Evolutionary conservation across 2,113 vertebrate genomes (phyloP).

Genomic region (Forbesichthys papilliferus): DNA sequence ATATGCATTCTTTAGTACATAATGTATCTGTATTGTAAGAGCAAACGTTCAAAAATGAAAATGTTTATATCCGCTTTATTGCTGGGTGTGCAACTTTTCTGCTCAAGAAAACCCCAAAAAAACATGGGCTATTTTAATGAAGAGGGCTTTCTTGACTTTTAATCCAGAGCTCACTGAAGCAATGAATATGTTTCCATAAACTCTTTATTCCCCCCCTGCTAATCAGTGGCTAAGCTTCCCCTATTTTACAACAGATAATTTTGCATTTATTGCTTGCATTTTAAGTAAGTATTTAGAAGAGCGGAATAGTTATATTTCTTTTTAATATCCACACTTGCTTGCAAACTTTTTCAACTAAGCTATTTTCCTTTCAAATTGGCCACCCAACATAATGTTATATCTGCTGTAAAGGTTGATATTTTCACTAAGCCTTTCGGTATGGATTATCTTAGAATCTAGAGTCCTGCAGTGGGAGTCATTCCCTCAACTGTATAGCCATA

Average conservation of each 20-base stretch:
- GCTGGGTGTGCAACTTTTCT: not conserved
- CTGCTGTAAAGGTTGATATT: too few species aligned
- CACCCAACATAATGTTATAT: too few species aligned
- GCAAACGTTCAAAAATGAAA: not conserved
- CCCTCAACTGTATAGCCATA: too few species aligned
- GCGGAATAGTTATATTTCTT: too few species aligned
- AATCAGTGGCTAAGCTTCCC: not conserved
- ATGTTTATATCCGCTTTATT: not conserved
- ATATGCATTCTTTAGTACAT: not conserved
- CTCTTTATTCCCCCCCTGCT: not conserved
- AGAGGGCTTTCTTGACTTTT: not conserved
- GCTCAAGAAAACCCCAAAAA: not conserved
- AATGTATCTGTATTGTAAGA: not conserved
- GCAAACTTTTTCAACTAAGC: too few species aligned
- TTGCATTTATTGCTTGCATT: not conserved
- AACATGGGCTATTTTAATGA: not conserved
- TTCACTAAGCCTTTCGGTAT: too few species aligned
- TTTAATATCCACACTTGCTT: not conserved
- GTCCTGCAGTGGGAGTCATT: too few species aligned
- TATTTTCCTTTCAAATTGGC: too few species aligned
- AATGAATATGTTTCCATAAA: constrained; percentile 4
- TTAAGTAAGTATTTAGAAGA: not conserved
- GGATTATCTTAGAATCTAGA: too few species aligned
- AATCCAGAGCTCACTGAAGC: not conserved
- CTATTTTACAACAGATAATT: not conserved